Percentiles rank a stretch among this genome's conserved stretches.
phyloP scores from a whole-genome alignment of 2,888 invertebrate species.

The Cheilosia soror region DNA sequence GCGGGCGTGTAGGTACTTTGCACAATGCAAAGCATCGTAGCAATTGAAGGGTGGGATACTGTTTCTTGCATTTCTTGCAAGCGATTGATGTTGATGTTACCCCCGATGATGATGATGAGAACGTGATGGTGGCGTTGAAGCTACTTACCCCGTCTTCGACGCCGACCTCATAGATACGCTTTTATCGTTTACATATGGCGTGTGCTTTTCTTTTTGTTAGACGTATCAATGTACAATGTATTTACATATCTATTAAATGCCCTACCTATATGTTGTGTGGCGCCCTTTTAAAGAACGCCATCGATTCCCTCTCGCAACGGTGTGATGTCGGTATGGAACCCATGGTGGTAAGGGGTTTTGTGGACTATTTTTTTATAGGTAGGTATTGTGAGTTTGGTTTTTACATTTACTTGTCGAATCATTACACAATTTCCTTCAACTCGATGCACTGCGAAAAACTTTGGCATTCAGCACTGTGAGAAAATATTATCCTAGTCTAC shows the following conservation, averaged over 20 bases:
- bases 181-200: slow-evolving; percentile 43
- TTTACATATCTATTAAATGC: slow-evolving; percentile 2
- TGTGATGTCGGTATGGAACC: slow-evolving; percentile 47
- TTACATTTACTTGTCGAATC: slow-evolving; percentile 70
- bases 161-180: slow-evolving; percentile 19
- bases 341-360: slow-evolving; percentile 9
- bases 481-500: background rate
- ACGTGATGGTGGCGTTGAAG: slow-evolving; percentile 44
- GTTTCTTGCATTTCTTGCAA: slow-evolving; percentile 40
- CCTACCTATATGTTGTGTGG: slow-evolving; percentile 50
- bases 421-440: slow-evolving; percentile 66
- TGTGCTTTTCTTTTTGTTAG: slow-evolving; percentile 6
- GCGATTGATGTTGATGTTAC: slow-evolving; percentile 42
- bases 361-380: slow-evolving; percentile 12
- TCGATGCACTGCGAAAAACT: slow-evolving; percentile 48
- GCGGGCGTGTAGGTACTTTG: slow-evolving; percentile 17
- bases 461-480: background rate
- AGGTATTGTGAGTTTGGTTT: slow-evolving; percentile 54
- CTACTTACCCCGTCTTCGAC: slow-evolving; percentile 29
- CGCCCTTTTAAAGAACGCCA: slow-evolving; percentile 32
- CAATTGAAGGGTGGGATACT: slow-evolving; percentile 9
- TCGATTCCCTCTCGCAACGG: background rate
- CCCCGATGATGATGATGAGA: slow-evolving; percentile 42
- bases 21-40: slow-evolving; percentile 17
- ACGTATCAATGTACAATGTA: slow-evolving; percentile 18